These are phyloP conservation scores for Porites australiensis DNA, from an alignment of 64 coral and sea anemone species.

Conservation along the genomic window DNA sequence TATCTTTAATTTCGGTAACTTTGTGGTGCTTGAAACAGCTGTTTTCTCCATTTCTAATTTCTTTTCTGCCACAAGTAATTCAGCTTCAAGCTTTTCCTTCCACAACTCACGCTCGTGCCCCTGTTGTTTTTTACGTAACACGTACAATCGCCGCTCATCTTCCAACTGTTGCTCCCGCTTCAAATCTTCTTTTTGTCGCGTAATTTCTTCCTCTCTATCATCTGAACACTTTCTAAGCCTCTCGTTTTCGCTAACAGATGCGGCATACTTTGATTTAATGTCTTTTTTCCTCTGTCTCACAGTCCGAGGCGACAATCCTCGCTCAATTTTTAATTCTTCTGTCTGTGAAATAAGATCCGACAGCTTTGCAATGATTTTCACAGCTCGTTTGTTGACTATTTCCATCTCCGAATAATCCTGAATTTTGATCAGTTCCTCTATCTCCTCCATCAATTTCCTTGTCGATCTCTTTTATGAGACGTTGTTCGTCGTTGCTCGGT, in stretches of 20 bases:
- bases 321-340: no score
- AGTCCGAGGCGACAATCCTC: background rate
- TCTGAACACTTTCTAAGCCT: background rate
- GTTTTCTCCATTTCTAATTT: no score
- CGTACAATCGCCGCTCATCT: no score
- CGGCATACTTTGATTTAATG: background rate
- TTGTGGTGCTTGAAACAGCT: no score
- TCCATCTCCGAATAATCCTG: background rate
- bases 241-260: background rate
- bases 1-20: no score
- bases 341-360: no score
- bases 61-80: no score
- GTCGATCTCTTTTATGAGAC: constrained; percentile 4
- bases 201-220: background rate
- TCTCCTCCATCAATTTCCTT: background rate
- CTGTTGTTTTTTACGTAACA: no score
- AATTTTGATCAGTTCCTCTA: background rate
- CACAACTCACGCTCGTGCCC: background rate
- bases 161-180: no score
- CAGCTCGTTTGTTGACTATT: background rate
- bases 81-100: background rate
- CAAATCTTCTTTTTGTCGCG: no score
- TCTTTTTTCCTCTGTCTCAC: background rate
- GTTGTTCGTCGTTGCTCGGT: background rate
- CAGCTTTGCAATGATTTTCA: background rate